A percentile compares a stretch with the other conserved stretches of the same genome.
Conservation (phyloP, 2,888 invertebrate genomes). For the Mactromeris polynyma region DNA sequence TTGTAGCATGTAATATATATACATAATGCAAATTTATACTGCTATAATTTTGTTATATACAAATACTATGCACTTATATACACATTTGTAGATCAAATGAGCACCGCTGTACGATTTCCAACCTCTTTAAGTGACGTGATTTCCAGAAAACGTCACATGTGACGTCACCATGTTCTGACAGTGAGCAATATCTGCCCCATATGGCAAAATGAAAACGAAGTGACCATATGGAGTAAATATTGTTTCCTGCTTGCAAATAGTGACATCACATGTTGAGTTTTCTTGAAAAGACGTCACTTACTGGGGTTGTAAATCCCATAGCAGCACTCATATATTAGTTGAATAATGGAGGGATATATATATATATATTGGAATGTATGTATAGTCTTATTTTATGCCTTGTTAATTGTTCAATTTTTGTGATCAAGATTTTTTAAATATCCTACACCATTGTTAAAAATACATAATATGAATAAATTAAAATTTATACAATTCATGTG, state of each 20-base stretch:
- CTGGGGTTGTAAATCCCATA: no score
- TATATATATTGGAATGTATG: not conserved
- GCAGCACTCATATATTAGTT: no score
- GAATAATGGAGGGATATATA: not conserved
- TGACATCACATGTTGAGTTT: no score
- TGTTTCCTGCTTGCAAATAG: no score
- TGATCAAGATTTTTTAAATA: slow-evolving; percentile 2
- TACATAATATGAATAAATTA: slow-evolving; percentile 6
- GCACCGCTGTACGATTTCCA: no score
- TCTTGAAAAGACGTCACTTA: no score
- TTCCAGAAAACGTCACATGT: no score
- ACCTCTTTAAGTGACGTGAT: no score
- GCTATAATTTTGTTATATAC: not conserved
- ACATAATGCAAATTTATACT: no score
- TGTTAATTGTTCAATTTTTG: slow-evolving; percentile 2
- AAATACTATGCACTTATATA: not conserved
- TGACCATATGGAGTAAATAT: not conserved
- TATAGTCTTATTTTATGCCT: slow-evolving; percentile 11
- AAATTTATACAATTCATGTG: not conserved
- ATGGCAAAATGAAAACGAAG: no score
- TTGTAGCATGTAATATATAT: not conserved
- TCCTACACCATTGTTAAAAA: not conserved
- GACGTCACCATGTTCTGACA: no score
- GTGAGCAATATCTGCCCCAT: no score
- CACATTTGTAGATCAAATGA: not conserved